Base-by-base conservation (phyloP, 2,888 invertebrate species). In the Rhyacophila evoluta region DNA sequence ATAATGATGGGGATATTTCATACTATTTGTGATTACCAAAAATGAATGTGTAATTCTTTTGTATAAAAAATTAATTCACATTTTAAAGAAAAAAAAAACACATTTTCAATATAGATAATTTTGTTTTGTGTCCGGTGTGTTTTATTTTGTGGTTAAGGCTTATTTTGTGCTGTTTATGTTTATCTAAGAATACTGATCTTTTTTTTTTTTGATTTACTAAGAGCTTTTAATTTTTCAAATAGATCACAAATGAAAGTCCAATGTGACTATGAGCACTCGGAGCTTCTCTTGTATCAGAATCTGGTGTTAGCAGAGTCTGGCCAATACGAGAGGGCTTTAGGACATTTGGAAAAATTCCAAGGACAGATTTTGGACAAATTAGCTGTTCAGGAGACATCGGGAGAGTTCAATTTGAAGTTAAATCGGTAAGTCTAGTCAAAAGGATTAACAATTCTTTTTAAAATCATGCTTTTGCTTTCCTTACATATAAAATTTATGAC, bases 221-320 rank as follows among this genome's bases (percentile, higher is more conserved):
- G n/a, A n/a, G n/a, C n/a, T n/a, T n/a, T n/a, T n/a, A n/a, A n/a
- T n/a, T 39, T 8, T 55, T 55, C 1, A 25, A 55, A 12, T 19
- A 55, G 55, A 87, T 97, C 97, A 81, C 96, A 95, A 86, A 93
- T 93, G 89, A 93, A 93, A 85, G 89, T 90, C 38, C 88, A 88
- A 15, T 88, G 89, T 83, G 98, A 99, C 86, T 98, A 98, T 88
- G 99, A 99, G 87, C 97, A 98, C 88, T 98, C 98, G 85, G 99
- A 99, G 87, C 89, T 99, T 84, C 90, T 99, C 77, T 90, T 99
- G 15, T 99, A 99, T 87, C 98, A 99, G 89, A 98, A 98, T 88
- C 93, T 97, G 93, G 97, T 99, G 75, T 92, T 99, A 83, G 95
- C 97, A 83, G 99, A 99, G 88, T 96, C 98, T 0, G 97, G 96